A percentile compares a stretch with the other conserved stretches of the same genome.
Conservation (phyloP, 1,140 invertebrate genomes). For the Asbolus verrucosus region DNA sequence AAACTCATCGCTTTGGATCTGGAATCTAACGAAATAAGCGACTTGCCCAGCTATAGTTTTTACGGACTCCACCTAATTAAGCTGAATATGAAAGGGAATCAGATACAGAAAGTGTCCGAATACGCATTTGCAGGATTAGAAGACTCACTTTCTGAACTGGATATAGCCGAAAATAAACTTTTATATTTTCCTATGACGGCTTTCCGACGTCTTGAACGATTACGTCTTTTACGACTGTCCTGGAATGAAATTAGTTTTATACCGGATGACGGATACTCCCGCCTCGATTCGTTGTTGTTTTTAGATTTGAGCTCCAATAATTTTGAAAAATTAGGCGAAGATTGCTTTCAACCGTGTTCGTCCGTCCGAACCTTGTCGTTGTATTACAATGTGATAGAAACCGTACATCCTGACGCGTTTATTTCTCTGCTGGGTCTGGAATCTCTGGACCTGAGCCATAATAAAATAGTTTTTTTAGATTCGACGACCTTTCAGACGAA, state of each 20-base stretch:
- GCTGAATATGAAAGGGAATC: conserved; percentile 87
- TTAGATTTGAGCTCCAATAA: conserved; percentile 90
- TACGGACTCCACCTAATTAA: conserved; percentile 85
- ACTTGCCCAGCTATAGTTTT: conserved; percentile 87
- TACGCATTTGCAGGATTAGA: conserved; percentile 89
- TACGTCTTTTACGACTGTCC: conserved; percentile 80
- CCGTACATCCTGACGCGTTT: conserved; percentile 83
- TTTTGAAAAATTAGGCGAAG: conserved; percentile 78
- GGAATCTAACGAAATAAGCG: conserved; percentile 86
- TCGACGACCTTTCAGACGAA: conserved; percentile 80
- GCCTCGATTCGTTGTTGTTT: conserved; percentile 77
- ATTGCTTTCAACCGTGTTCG: conserved; percentile 84
- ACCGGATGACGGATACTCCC: conserved; percentile 77
- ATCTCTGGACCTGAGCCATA: conserved; percentile 88
- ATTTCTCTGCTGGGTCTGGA: conserved; percentile 79
- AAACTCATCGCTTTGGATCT: conserved; percentile 83
- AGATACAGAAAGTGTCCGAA: conserved; percentile 78
- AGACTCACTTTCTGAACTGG: conserved; percentile 82
- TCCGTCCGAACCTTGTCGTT: conserved; percentile 83
- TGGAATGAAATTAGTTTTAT: conserved; percentile 86
- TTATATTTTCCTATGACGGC: conserved; percentile 84
- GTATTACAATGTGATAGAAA: conserved; percentile 85
- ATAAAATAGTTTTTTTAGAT: conserved; percentile 83
- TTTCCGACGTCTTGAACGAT: conserved; percentile 78
- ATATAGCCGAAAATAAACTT: conserved; percentile 88